Percentiles rank a stretch among this genome's conserved stretches.
These are phyloP conservation scores for Rhadinocentrus ornatus DNA, from an alignment of 2,797 vertebrate genomes.

Conservation along the genomic window DNA sequence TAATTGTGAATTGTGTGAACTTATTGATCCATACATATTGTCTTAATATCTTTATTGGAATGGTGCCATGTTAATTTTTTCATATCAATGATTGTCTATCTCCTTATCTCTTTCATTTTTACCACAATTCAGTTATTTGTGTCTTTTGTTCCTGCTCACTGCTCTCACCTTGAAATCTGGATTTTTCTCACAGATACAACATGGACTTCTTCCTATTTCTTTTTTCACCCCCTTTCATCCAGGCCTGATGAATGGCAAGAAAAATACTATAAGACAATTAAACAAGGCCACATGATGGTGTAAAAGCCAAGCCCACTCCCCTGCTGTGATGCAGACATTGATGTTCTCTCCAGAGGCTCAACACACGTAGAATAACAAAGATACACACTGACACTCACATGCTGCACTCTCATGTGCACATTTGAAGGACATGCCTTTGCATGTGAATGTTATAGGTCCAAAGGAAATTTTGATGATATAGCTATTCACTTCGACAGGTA, in stretches of 20 bases:
- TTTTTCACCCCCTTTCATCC: slow-evolving; percentile 31
- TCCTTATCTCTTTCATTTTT: slow-evolving; percentile 28
- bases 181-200: slow-evolving; percentile 15
- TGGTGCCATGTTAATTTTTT: slow-evolving; percentile 24
- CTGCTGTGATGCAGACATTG: slow-evolving; percentile 38
- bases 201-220: slow-evolving; percentile 23
- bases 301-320: slow-evolving; percentile 39
- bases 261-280: slow-evolving; percentile 59
- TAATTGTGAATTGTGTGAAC: slow-evolving; percentile 16
- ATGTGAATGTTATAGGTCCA: slow-evolving; percentile 21
- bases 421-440: slow-evolving; percentile 26
- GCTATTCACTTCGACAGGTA: slow-evolving; percentile 17
- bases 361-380: slow-evolving; percentile 34
- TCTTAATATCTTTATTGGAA: slow-evolving; percentile 30
- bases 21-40: slow-evolving; percentile 36
- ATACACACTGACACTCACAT: slow-evolving; percentile 11
- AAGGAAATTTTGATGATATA: slow-evolving; percentile 29
- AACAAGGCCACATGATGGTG: slow-evolving; percentile 56
- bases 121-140: slow-evolving; percentile 23
- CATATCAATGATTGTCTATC: slow-evolving; percentile 5
- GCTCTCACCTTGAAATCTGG: slow-evolving; percentile 40
- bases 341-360: slow-evolving; percentile 40
- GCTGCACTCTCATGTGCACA: slow-evolving; percentile 5
- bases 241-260: slow-evolving; percentile 38
- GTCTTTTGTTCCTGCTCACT: slow-evolving; percentile 35